phyloP scores from a whole-genome alignment of 2,113 vertebrate species.

The Thymallus thymallus region DNA sequence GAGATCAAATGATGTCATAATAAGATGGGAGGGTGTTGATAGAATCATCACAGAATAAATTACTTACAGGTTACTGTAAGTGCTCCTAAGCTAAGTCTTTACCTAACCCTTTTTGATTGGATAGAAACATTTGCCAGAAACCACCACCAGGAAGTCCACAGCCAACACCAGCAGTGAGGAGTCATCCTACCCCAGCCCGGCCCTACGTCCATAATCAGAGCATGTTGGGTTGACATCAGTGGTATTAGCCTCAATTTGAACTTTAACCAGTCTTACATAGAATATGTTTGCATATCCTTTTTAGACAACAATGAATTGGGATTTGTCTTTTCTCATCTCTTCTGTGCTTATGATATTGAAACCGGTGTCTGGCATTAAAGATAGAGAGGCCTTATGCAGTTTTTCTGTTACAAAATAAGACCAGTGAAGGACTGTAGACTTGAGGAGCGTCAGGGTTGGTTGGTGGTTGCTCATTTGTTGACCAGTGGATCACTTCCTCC shows the following conservation, averaged over 20 bases:
- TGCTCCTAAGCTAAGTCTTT: neutral
- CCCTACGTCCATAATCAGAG: neutral
- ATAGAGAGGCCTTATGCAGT: too few species aligned
- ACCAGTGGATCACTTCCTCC: conserved; percentile 1
- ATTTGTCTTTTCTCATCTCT: too few species aligned
- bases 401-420: neutral
- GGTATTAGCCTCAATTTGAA: conserved; percentile 1
- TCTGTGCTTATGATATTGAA: too few species aligned
- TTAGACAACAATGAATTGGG: too few species aligned
- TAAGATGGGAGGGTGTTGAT: neutral
- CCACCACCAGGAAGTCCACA: neutral
- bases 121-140: neutral
- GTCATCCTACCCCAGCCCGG: neutral
- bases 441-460: neutral
- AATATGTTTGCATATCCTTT: neutral
- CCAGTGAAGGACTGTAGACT: neutral
- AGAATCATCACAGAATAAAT: too few species aligned
- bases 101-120: neutral
- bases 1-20: neutral
- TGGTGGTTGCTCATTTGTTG: neutral
- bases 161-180: neutral
- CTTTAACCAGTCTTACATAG: neutral
- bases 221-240: neutral
- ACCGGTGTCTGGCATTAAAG: too few species aligned
- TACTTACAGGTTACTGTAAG: neutral